phyloP scores from a whole-genome alignment of 2,888 invertebrate species.

The Sesamia inferens region DNA sequence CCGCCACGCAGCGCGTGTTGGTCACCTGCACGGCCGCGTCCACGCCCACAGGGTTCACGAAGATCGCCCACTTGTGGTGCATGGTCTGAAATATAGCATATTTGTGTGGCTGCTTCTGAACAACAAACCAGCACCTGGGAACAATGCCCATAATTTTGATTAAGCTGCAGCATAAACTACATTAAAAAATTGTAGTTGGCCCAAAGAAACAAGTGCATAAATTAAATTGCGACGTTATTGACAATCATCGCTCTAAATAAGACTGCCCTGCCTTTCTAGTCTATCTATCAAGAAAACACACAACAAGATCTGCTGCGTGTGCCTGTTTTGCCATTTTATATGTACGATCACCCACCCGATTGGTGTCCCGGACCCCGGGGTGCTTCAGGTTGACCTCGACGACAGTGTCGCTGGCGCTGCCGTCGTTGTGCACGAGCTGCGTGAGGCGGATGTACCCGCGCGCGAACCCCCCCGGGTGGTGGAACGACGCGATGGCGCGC shows the following conservation, averaged over 20 bases:
- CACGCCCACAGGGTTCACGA: conserved; percentile 97
- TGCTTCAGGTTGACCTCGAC: conserved; percentile 97
- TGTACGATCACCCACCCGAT: conserved; percentile 88
- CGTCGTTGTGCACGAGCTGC: conserved; percentile 96
- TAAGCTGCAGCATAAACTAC: too few relatives aligned
- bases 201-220: not conserved
- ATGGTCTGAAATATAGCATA: conserved; percentile 89
- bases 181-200: not conserved
- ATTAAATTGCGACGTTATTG: not conserved
- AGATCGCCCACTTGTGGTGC: conserved; percentile 97
- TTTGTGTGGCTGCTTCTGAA: not conserved
- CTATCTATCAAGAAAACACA: not conserved
- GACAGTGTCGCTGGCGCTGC: conserved; percentile 96
- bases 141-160: not conserved
- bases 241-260: too few relatives aligned
- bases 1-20: conserved; percentile 96
- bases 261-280: not conserved
- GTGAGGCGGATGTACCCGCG: conserved; percentile 95
- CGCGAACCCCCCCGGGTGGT: conserved; percentile 96
- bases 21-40: conserved; percentile 96
- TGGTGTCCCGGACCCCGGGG: conserved; percentile 95
- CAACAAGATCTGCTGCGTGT: not conserved
- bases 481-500: conserved; percentile 96
- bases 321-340: not conserved
- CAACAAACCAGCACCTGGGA: not conserved